Evolutionary conservation across 2,888 invertebrate species (phyloP), one percentile per base, ranked within the genome.

Genomic region (Scaptomyza cyrtandrae): DNA sequence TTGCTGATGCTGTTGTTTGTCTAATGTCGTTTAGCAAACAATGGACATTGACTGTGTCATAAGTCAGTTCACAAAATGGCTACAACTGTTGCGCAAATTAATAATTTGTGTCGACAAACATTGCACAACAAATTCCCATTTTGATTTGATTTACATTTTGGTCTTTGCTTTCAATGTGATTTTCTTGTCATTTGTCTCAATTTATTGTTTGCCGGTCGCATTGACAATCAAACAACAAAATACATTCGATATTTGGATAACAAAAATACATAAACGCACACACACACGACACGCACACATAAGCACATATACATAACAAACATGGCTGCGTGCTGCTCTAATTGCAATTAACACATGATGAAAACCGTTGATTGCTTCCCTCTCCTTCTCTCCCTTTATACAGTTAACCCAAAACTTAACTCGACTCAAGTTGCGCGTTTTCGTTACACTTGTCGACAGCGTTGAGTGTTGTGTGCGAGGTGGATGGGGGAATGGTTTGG

Each of bases 1-100:
- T 58, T 48, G 41, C 41, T 50, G 44, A 57, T 16, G 33, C 55
- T 48, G 56, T 63, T 57, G 49, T 54, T 82, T 83, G 87, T 88
- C 84, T 88, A 84, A 78, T 76, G 78, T 79, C 80, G 88, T 80
- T 88, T 75, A 83, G 76, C 80, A 78, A 83, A 85, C 88, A 85
- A 85, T 86, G 81, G 86, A 73, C 77, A 73, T 68, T 68, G 70
- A 48, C 87, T 60, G 31, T 86, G 86, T 75, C 85, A 88, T 85
- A 85, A 85, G 75, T 79, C 83, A 70, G 52, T 33, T 60, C 67
- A 76, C 72, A 73, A 69, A 84, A 82, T 85, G 80, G 67, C 68
- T 65, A 64, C 86, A 75, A 66, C 65, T 76, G 75, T 86, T 82
- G 86, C 78, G 86, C 80, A 86, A 85, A 85, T 88, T 85, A 78